Base-by-base conservation (phyloP, 2,113 vertebrate species). In the Platysteira castanea region DNA sequence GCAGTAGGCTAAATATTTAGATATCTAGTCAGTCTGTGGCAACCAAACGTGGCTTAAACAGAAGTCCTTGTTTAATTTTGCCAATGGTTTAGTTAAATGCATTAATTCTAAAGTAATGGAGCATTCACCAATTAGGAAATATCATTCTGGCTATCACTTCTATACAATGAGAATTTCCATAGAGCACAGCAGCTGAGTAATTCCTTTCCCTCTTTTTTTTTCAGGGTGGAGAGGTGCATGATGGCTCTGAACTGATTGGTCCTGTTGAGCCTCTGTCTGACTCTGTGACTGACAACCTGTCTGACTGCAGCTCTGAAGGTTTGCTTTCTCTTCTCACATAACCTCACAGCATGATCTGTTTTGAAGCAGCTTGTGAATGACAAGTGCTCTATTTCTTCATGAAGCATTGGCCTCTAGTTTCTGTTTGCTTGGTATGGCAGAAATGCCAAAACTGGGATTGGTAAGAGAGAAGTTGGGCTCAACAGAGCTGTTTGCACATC, bases 171-270 rank as follows among this genome's bases (percentile, higher is more conserved):
- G 27, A 61, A 14, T 64, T 93, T 65, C 12, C 41, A 15, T 14
- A 53, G 31, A 44, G 52, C 23, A 47, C 22, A 56, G 52, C 10
- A 73, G 20, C 20, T 87, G 23, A 75, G 16, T 73, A 77, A 83
- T 78, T 88, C 37, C 47, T 93, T 85, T 89, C 27, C 47, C 67
- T 78, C 88, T 81, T 64, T 84, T 44, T 44, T 91, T 94, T 97
- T 65, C 93, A 99, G 99, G 99, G 98, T 95, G 99, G 99, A 67
- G 98, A 99, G 73, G 98, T 99, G n/a, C 99, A 99, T 15, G 99
- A 99, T 97, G 98, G 99, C 18, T 99, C 99, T 26, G 99, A 99
- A 87, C 97, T 99, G 96, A 99, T 99, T 54, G 99, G 99, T 57
- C 99, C 99, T 47, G 98, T 98, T 33, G 99, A 99, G 84, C 98